Conservation (phyloP, 2,113 vertebrate genomes). For the Centropristis striata region DNA sequence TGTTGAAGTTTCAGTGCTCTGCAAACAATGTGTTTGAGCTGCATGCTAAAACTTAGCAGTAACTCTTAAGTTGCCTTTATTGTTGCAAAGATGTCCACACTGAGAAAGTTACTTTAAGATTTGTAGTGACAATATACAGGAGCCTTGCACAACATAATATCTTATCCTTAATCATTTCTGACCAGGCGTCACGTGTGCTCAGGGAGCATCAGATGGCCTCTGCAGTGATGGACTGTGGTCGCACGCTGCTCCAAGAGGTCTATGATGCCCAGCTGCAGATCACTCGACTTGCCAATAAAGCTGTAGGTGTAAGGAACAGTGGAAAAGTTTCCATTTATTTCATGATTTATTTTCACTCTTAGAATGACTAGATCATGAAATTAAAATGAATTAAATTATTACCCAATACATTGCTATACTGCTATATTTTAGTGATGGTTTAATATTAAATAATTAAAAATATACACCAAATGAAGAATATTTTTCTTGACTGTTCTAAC, state of each 20-base stretch:
- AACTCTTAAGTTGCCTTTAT: not conserved
- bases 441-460: not conserved
- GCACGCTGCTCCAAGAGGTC: constrained; percentile 84
- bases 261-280: constrained; percentile 54
- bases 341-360: not conserved
- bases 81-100: not conserved
- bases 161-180: not conserved
- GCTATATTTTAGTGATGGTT: not conserved
- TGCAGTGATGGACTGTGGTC: constrained; percentile 88
- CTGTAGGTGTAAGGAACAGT: constrained; percentile 36
- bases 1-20: not conserved
- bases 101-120: not conserved
- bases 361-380: not conserved
- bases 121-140: not conserved
- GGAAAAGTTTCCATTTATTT: constrained; percentile 1
- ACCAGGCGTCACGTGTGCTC: constrained; percentile 87
- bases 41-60: not conserved
- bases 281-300: constrained; percentile 23
- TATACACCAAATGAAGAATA: not conserved
- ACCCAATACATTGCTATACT: not conserved
- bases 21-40: not conserved
- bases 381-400: not conserved
- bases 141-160: not conserved
- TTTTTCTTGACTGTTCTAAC: not conserved
- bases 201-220: constrained; percentile 86